Conservation (phyloP, 1,140 invertebrate genomes). For the Megalopta genalis region DNA sequence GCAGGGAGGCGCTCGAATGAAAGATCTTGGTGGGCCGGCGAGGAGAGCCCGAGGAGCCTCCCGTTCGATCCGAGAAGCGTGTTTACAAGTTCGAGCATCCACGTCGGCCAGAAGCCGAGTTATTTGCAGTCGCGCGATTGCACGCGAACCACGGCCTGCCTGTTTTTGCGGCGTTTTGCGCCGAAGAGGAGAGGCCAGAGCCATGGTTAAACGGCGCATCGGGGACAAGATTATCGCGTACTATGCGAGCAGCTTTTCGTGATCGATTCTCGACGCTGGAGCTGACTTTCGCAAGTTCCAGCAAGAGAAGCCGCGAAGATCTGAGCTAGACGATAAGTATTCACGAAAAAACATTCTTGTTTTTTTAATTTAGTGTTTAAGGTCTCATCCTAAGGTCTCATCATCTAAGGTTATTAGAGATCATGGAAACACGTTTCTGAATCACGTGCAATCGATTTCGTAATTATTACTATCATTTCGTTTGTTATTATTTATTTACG, state of each 20-base stretch:
- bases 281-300: not conserved
- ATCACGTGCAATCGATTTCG: too few species aligned
- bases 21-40: constrained; percentile 1
- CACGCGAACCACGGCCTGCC: constrained; percentile 55
- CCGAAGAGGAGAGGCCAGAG: constrained; percentile 36
- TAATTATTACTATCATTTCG: too few species aligned
- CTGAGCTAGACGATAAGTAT: too few species aligned
- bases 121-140: constrained; percentile 63
- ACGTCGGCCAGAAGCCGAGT: constrained; percentile 53
- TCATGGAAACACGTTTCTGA: too few species aligned
- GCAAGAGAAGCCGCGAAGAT: too few species aligned
- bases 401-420: too few species aligned
- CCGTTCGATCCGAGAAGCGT: constrained; percentile 45
- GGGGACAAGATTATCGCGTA: constrained; percentile 38
- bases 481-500: too few species aligned
- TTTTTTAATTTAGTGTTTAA: too few species aligned
- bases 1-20: not conserved
- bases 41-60: not conserved
- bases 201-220: constrained; percentile 12
- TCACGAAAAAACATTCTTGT: too few species aligned
- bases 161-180: constrained; percentile 35
- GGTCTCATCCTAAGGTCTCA: too few species aligned
- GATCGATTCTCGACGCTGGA: not conserved
- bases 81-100: constrained; percentile 49
- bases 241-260: not conserved